Conservation (phyloP, 2,888 invertebrate species). For the Polymixis lichenea region DNA sequence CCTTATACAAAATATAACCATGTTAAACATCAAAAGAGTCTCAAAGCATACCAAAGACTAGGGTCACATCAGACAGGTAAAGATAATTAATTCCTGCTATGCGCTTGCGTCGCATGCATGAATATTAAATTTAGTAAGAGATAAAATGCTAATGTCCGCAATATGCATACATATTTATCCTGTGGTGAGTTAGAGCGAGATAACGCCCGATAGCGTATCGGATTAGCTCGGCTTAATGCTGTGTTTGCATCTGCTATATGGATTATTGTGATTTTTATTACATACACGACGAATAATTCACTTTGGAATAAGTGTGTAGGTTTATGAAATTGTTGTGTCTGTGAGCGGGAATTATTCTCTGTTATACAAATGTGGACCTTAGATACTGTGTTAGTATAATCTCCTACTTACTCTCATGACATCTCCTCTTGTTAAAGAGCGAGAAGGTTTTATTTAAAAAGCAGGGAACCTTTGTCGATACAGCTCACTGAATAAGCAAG, state of each 20-base stretch:
- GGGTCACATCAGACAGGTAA: slow-evolving; percentile 28
- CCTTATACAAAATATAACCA: slow-evolving; percentile 24
- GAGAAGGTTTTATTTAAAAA: neutral
- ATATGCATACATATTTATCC: slow-evolving; percentile 85
- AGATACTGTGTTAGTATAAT: neutral
- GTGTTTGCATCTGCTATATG: slow-evolving; percentile 51
- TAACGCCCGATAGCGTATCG: slow-evolving; percentile 75
- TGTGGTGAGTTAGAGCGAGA: slow-evolving; percentile 80
- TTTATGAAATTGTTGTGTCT: slow-evolving; percentile 4
- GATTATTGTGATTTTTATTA: slow-evolving; percentile 50
- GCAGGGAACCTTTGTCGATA: neutral
- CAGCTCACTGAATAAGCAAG: neutral
- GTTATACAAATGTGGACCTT: neutral
- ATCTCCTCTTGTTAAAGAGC: neutral
- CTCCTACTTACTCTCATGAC: neutral
- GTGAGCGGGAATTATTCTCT: neutral
- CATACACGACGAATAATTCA: slow-evolving; percentile 28
- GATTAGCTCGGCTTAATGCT: slow-evolving; percentile 75
- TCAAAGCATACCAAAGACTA: slow-evolving; percentile 25
- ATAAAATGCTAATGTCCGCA: slow-evolving; percentile 88
- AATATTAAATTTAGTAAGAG: slow-evolving; percentile 87
- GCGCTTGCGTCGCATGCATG: slow-evolving; percentile 84
- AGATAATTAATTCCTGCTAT: slow-evolving; percentile 84
- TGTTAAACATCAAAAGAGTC: slow-evolving; percentile 47
- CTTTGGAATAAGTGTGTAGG: neutral